These are phyloP conservation scores for Zophobas morio DNA, from an alignment of 1,140 invertebrate species.

Conservation along the genomic window DNA sequence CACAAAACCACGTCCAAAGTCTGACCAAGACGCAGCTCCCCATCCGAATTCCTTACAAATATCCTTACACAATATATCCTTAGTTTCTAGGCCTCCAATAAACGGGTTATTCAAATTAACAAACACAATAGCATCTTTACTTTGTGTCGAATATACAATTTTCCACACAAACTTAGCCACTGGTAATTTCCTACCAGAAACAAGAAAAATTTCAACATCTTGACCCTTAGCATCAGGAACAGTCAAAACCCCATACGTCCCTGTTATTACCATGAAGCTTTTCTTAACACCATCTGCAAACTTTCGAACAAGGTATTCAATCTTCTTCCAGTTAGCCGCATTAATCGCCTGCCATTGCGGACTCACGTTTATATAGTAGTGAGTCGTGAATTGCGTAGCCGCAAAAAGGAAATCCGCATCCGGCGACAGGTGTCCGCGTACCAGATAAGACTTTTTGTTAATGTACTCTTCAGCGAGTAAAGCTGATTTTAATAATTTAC, in stretches of 20 bases:
- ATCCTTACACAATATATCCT: slow-evolving; percentile 63
- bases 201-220: slow-evolving; percentile 64
- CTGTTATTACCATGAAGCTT: slow-evolving; percentile 66
- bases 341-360: slow-evolving; percentile 72
- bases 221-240: slow-evolving; percentile 60
- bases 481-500: slow-evolving; percentile 62
- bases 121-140: slow-evolving; percentile 67
- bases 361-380: slow-evolving; percentile 71
- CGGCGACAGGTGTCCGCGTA: slow-evolving; percentile 71
- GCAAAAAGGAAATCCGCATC: slow-evolving; percentile 71
- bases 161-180: slow-evolving; percentile 70
- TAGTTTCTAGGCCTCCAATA: slow-evolving; percentile 21
- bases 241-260: slow-evolving; percentile 64
- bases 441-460: slow-evolving; percentile 64
- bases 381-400: slow-evolving; percentile 69
- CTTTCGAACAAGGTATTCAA: slow-evolving; percentile 67
- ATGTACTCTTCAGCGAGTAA: slow-evolving; percentile 63
- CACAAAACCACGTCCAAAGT: slow-evolving; percentile 63
- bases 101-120: slow-evolving; percentile 71
- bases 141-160: slow-evolving; percentile 65
- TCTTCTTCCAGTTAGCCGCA: slow-evolving; percentile 69
- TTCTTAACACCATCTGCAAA: slow-evolving; percentile 55
- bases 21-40: slow-evolving; percentile 58
- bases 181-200: slow-evolving; percentile 61
- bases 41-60: slow-evolving; percentile 64